Evolutionary conservation across 2,797 vertebrate species (phyloP), one percentile per base, ranked within the genome.

Genomic region (Oreonectes daqikongensis): DNA sequence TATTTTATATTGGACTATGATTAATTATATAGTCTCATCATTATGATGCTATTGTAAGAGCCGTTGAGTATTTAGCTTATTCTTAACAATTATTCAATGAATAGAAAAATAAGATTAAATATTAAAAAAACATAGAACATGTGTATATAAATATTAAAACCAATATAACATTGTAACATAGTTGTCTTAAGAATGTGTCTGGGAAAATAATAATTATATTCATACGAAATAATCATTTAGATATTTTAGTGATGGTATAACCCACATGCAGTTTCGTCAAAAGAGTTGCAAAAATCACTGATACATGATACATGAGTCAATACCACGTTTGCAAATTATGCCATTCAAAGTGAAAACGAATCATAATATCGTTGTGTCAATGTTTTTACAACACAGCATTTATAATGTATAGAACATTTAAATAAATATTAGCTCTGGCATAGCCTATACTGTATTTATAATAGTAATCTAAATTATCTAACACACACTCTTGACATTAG

Each of bases 381-480:
- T 35, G 8, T 35, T 35, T 35, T 35, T 42, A 42, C 12, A 46
- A 46, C 48, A 50, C 18, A 20, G 20, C 63, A 55, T 66, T 55
- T 35, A 55, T 66, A 75, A 75, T 30, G 18, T 35, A 66, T 17
- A 55, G 12, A 74, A n/a, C 12, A 20, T 1, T 8, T 64, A 14
- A n/a, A 64, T 10, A 53, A 30, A 55, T 44, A 32, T 57, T 24
- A 24, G 26, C 38, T 75, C 30, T 12, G 12, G 35, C 38, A 57
- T 18, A n/a, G n/a, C n/a, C n/a, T n/a, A 24, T 46, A 14, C 50
- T 66, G n/a, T 38, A 59, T 48, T 50, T 60, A 6, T 46, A 59
- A 48, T 8, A 50, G 42, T 15, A 76, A 76, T 60, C 44, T 24
- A 44, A 67, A 67, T n/a, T 67, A 53, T 38, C 72, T 32, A 26